Percentiles rank a stretch among this genome's conserved stretches.
phyloP scores from a whole-genome alignment of 30 jellyfish, hydroid and myxozoan species.

The Chrysaora quinquecirrha region DNA sequence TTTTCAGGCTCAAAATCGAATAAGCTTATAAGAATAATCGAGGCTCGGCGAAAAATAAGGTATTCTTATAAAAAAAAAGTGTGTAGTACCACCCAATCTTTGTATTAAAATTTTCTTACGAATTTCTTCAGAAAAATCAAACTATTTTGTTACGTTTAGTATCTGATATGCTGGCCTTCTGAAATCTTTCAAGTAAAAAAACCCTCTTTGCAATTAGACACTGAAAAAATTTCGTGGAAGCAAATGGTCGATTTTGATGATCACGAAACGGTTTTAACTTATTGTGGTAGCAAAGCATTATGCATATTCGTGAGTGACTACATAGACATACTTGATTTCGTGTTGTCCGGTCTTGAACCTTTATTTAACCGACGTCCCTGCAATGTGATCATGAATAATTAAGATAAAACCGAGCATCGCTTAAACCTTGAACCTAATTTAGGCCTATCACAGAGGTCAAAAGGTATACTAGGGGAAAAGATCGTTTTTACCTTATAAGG shows the following conservation, averaged over 20 bases:
- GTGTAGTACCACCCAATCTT: background rate
- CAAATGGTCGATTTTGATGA: background rate
- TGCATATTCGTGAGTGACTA: background rate
- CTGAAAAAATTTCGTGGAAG: background rate
- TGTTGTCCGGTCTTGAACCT: background rate
- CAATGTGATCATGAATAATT: background rate
- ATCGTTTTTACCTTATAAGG: too few relatives aligned
- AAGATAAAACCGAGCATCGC: background rate
- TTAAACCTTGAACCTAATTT: too few relatives aligned
- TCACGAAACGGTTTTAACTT: background rate
- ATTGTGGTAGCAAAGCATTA: background rate
- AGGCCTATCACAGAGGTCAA: too few relatives aligned
- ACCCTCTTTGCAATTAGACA: too few relatives aligned
- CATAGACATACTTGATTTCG: background rate
- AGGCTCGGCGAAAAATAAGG: too few relatives aligned
- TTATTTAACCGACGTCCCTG: background rate
- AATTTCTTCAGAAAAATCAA: background rate
- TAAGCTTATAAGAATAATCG: too few relatives aligned
- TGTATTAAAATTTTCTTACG: background rate
- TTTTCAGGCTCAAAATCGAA: too few relatives aligned
- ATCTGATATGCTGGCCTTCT: too few relatives aligned
- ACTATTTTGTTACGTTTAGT: too few relatives aligned
- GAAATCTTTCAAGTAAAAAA: too few relatives aligned
- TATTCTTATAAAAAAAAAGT: too few relatives aligned
- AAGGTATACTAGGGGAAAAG: too few relatives aligned